A percentile compares a stretch with the other conserved stretches of the same genome.
These are phyloP conservation scores for Sphaerophoria taeniata DNA, from an alignment of 2,888 invertebrate species.

Conservation along the genomic window DNA sequence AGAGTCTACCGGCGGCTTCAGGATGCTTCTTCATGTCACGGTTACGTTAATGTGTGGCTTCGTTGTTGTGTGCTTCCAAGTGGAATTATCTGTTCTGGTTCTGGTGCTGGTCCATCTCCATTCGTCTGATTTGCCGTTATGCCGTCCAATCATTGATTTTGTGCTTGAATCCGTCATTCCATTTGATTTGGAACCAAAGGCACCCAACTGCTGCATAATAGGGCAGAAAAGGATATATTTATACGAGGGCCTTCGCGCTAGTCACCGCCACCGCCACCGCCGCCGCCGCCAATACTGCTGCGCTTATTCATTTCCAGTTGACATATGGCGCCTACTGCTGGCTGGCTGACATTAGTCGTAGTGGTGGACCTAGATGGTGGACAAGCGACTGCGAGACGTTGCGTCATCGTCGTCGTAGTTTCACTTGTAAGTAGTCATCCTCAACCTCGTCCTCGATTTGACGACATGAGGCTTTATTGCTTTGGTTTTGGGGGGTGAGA, in stretches of 20 bases:
- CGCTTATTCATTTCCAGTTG: conserved; percentile 73
- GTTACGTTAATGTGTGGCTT: conserved; percentile 40
- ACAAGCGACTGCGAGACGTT: conserved; percentile 65
- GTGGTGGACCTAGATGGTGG: conserved; percentile 61
- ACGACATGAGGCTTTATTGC: not conserved
- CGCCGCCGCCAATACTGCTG: conserved; percentile 56
- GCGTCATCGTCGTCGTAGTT: too few relatives aligned
- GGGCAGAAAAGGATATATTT: conserved; percentile 51
- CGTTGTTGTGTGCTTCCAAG: conserved; percentile 70
- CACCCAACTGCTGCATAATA: conserved; percentile 51
- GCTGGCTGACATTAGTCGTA: conserved; percentile 68
- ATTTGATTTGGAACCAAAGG: conserved; percentile 9
- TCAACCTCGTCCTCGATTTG: conserved; percentile 36
- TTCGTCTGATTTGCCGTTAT: conserved; percentile 68
- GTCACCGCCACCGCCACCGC: too few relatives aligned
- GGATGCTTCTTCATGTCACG: conserved; percentile 55
- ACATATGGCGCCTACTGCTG: conserved; percentile 72
- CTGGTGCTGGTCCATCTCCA: too few relatives aligned
- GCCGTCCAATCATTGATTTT: conserved; percentile 74
- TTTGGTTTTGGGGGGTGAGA: conserved; percentile 42
- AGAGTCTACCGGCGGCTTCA: conserved; percentile 30
- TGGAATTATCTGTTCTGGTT: conserved; percentile 71
- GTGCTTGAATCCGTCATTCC: conserved; percentile 35
- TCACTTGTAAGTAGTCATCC: conserved; percentile 12
- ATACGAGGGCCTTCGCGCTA: conserved; percentile 56